Percentiles rank a stretch among this genome's conserved stretches.
These are phyloP conservation scores for Halocaridina rubra DNA, from an alignment of 2,888 invertebrate species.

Conservation along the genomic window DNA sequence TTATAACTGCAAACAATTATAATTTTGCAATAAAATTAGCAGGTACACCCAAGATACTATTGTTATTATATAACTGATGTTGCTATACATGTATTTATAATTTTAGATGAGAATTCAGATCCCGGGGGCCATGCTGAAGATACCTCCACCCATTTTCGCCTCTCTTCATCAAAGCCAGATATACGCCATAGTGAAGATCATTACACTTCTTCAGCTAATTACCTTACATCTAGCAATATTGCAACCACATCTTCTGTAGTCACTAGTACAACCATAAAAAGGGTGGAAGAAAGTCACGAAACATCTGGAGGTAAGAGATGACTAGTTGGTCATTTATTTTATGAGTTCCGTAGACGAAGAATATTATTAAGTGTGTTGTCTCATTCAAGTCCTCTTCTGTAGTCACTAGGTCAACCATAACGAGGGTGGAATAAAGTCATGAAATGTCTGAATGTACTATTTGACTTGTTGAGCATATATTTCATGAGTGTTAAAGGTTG, in stretches of 20 bases:
- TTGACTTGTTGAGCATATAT: too few species aligned
- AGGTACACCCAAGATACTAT: too few species aligned
- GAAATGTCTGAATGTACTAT: too few species aligned
- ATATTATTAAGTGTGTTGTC: not conserved
- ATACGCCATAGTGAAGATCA: conserved; percentile 18
- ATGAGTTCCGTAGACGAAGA: not conserved
- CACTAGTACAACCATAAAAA: conserved; percentile 28
- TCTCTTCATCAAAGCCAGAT: conserved; percentile 6
- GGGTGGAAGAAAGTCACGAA: conserved; percentile 15
- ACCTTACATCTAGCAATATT: not conserved
- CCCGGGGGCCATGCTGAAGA: conserved; percentile 3
- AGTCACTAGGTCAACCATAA: too few species aligned
- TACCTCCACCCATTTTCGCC: not conserved
- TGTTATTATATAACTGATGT: too few species aligned
- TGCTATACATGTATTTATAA: too few species aligned
- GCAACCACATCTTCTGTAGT: not conserved
- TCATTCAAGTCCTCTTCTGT: too few species aligned
- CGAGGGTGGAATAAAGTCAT: too few species aligned
- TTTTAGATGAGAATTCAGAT: conserved; percentile 19
- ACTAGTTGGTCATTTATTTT: not conserved
- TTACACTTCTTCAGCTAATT: conserved; percentile 12
- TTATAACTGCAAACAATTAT: too few species aligned
- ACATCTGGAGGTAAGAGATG: not conserved
- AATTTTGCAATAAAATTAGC: too few species aligned
- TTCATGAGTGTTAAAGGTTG: too few species aligned